Base-by-base conservation (phyloP, 1,140 invertebrate species). In the Parasteatoda tepidariorum region DNA sequence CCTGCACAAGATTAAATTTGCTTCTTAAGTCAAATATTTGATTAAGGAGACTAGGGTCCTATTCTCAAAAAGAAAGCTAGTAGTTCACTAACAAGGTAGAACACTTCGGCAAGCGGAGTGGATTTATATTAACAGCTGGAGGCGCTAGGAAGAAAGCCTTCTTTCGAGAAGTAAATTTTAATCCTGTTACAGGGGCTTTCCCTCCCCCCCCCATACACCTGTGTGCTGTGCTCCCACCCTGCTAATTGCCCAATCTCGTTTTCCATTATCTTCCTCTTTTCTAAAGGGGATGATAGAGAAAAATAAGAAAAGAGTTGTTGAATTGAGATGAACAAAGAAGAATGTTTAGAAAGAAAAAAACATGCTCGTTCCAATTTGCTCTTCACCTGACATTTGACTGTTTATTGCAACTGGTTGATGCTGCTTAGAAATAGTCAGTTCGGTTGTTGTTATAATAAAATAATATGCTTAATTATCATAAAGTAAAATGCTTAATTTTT, bases 1-100 rank as follows among this genome's bases (percentile, higher is more conserved):
- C 18, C 54, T 26, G 78, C 48, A 34, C 75, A 54, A 82, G 55
- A 82, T 82, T 82, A 82, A 82, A 82, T 82, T 82, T 82, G 78
- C 75, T 82, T 82, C 78, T 82, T 82, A 82, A 82, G 78, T 82
- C 78, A 82, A 82, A 82, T 82, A 82, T 82, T 82, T 82, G 78
- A 82, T 82, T 82, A 82, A 82, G 78, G 66, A 70, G 67, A 26
- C 41, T 13, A 34, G 66, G 7, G 28, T 31, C 1, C 38, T 4
- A 41, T 59, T 59, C 57, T 55, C 71, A 67, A 78, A 67, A 78
- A 78, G 67, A 82, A 71, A 70, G 78, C 33, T 18, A n/a, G n/a
- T n/a, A n/a, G n/a, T n/a, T 33, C 31, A 26, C n/a, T 64, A 68
- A 79, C 76, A 79, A 79, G 78, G n/a, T 11, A 18, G 38, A 64